phyloP scores from a whole-genome alignment of 2,888 invertebrate genomes.

The Xanthia togata region DNA sequence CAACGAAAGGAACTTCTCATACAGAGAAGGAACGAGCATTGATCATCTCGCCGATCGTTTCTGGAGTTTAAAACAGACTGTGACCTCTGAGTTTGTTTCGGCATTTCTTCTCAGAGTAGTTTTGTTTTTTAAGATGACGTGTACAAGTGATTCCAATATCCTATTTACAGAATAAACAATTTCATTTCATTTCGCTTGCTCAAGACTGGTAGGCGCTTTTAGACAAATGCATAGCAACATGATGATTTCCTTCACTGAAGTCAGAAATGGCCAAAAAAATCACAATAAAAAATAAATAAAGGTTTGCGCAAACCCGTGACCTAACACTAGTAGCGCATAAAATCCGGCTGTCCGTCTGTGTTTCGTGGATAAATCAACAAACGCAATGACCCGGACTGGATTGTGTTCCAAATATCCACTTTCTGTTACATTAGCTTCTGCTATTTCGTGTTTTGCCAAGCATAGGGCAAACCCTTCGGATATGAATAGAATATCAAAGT shows the following conservation, averaged over 20 bases:
- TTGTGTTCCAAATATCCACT: constrained; percentile 59
- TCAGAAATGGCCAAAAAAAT: not conserved
- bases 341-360: constrained; percentile 57
- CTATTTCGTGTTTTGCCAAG: constrained; percentile 44
- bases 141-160: no score
- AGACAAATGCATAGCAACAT: not conserved
- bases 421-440: constrained; percentile 56
- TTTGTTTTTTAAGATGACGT: no score
- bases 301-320: not conserved
- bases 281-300: not conserved
- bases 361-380: constrained; percentile 59
- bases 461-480: constrained; percentile 11
- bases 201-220: not conserved
- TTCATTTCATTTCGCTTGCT: no score
- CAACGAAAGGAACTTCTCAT: no score
- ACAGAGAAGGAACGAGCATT: no score
- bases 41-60: no score
- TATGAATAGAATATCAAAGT: constrained; percentile 25
- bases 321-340: constrained; percentile 28
- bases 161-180: no score
- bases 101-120: no score
- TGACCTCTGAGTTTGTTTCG: no score
- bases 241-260: not conserved
- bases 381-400: constrained; percentile 53
- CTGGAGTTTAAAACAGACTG: no score